These are phyloP conservation scores for Sarcophaga variegata DNA, from an alignment of 2,888 invertebrate genomes.

Conservation along the genomic window DNA sequence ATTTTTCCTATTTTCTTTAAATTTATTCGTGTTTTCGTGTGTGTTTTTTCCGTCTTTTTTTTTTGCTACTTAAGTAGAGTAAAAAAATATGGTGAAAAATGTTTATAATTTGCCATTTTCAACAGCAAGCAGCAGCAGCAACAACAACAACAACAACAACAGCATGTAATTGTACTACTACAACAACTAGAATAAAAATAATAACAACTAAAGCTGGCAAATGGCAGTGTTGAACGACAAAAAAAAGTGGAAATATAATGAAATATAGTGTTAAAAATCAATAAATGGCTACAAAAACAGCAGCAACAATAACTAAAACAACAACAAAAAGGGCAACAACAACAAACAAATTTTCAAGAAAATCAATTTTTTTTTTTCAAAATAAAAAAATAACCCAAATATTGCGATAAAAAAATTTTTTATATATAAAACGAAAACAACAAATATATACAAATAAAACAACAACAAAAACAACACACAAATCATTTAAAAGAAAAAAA, in stretches of 20 bases:
- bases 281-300: conserved; percentile 63
- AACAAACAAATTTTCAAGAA: conserved; percentile 50
- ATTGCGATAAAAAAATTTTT: conserved; percentile 36
- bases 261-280: conserved; percentile 65
- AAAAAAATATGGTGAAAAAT: conserved; percentile 45
- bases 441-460: conserved; percentile 19
- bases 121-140: conserved; percentile 49
- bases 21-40: conserved; percentile 8
- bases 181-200: no score
- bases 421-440: conserved; percentile 30
- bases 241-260: conserved; percentile 45
- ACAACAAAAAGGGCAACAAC: conserved; percentile 12
- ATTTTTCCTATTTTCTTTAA: conserved; percentile 48
- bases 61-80: neutral
- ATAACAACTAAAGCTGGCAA: conserved; percentile 39
- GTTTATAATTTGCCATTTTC: conserved; percentile 56
- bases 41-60: no score
- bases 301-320: conserved; percentile 30
- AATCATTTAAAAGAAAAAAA: conserved; percentile 17
- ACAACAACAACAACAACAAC: neutral
- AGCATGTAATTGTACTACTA: neutral
- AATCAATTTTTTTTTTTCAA: conserved; percentile 61
- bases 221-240: conserved; percentile 33
- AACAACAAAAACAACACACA: conserved; percentile 14
- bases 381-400: conserved; percentile 62